Conservation (phyloP, 2,797 vertebrate genomes). For the Catharus ustulatus region DNA sequence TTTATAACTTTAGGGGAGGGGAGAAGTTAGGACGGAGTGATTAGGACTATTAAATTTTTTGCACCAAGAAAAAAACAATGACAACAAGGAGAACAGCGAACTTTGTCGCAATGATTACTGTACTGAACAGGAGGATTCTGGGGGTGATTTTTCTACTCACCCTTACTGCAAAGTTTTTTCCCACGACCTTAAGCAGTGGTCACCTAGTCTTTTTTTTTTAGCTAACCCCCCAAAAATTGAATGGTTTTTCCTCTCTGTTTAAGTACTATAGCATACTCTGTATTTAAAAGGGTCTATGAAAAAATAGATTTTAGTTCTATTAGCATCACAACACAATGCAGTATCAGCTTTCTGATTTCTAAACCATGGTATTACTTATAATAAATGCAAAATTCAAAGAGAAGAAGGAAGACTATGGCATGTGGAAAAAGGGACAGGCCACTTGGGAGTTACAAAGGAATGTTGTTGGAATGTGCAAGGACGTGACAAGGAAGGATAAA, state of each 20-base stretch:
- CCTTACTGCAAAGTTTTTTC: too few relatives aligned
- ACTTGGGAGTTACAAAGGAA: background rate
- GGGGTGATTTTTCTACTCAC: too few relatives aligned
- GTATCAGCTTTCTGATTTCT: background rate
- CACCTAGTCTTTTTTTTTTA: too few relatives aligned
- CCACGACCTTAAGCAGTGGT: too few relatives aligned
- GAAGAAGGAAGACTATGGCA: background rate
- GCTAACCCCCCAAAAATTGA: too few relatives aligned
- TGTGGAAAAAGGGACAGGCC: background rate
- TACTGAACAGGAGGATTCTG: too few relatives aligned
- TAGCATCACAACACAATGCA: background rate
- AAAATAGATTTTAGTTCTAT: background rate
- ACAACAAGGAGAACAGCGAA: too few relatives aligned
- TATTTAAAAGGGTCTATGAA: background rate
- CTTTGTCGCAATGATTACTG: too few relatives aligned
- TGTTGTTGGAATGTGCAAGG: background rate
- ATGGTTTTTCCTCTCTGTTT: background rate
- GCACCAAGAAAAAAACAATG: too few relatives aligned
- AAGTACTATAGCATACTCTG: background rate
- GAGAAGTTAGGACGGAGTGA: too few relatives aligned
- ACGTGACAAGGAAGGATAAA: background rate
- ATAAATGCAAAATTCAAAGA: background rate
- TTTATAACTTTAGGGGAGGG: too few relatives aligned
- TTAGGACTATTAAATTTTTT: too few relatives aligned
- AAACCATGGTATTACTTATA: background rate